phyloP scores from a whole-genome alignment of 2,888 invertebrate species.

The Phania funesta region DNA sequence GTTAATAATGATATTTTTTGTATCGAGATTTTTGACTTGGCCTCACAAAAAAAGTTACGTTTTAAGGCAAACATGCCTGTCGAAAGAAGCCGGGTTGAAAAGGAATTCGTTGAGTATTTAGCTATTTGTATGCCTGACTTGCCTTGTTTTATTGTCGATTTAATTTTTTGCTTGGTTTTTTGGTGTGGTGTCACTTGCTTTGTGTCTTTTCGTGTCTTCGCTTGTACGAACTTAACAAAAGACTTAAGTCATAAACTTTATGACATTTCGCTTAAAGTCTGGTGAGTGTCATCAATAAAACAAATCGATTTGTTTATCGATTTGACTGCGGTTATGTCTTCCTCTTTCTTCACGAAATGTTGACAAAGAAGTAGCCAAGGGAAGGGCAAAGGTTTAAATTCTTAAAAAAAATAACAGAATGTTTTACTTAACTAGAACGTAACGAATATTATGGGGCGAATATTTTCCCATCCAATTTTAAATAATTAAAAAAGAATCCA shows the following conservation, averaged over 20 bases:
- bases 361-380: neutral
- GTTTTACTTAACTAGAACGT: no score
- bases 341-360: neutral
- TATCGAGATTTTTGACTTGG: slow-evolving; percentile 42
- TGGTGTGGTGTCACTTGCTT: slow-evolving; percentile 61
- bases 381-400: neutral
- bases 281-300: slow-evolving; percentile 79
- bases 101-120: slow-evolving; percentile 40
- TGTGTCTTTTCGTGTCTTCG: slow-evolving; percentile 6
- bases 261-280: slow-evolving; percentile 76
- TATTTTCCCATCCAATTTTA: no score
- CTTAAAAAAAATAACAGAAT: no score
- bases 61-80: neutral
- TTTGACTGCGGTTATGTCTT: slow-evolving; percentile 61
- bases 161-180: neutral
- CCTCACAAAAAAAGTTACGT: slow-evolving; percentile 45
- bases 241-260: slow-evolving; percentile 80
- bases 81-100: slow-evolving; percentile 27
- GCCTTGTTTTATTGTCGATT: slow-evolving; percentile 28
- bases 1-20: slow-evolving; percentile 72
- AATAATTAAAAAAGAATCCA: no score
- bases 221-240: slow-evolving; percentile 73
- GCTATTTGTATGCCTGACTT: slow-evolving; percentile 52
- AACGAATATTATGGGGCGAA: no score
- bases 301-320: slow-evolving; percentile 78